Evolutionary conservation across 1,140 invertebrate genomes (phyloP).

Genomic region (Mamestra configurata): DNA sequence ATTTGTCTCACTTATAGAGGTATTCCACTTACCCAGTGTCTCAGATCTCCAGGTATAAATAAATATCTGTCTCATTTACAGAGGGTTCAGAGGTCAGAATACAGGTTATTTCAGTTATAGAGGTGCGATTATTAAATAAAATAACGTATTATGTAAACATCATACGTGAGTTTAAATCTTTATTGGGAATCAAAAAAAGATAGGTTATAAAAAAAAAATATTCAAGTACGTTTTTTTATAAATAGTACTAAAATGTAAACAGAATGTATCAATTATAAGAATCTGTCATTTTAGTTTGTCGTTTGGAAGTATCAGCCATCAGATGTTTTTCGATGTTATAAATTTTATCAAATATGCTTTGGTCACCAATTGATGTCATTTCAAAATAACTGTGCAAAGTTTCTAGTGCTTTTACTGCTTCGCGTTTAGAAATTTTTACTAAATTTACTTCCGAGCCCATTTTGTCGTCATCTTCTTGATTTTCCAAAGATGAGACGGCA

Average conservation of each 20-base stretch:
- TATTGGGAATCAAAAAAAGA: no score
- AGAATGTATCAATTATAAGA: constrained; percentile 10
- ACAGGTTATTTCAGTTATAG: neutral
- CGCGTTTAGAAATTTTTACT: constrained; percentile 55
- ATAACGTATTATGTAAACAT: no score
- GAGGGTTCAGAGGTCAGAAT: no score
- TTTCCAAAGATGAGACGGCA: neutral
- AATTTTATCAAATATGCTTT: constrained; percentile 57
- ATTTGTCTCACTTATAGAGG: no score
- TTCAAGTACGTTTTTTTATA: no score
- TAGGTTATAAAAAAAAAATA: neutral
- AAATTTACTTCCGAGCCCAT: constrained; percentile 37
- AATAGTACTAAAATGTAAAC: no score
- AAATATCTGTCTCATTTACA: no score
- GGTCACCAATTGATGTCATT: constrained; percentile 10
- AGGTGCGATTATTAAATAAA: no score
- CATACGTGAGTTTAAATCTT: no score
- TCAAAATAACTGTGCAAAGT: constrained; percentile 59
- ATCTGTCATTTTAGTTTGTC: constrained; percentile 1
- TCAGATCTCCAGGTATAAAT: no score
- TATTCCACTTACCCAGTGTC: no score
- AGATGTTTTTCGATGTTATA: constrained; percentile 46
- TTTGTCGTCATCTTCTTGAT: neutral
- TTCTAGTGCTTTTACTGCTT: constrained; percentile 58
- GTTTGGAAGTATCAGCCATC: neutral